Conservation (phyloP, 35 echinoderm and acorn worm species). For the Diadema setosum region DNA sequence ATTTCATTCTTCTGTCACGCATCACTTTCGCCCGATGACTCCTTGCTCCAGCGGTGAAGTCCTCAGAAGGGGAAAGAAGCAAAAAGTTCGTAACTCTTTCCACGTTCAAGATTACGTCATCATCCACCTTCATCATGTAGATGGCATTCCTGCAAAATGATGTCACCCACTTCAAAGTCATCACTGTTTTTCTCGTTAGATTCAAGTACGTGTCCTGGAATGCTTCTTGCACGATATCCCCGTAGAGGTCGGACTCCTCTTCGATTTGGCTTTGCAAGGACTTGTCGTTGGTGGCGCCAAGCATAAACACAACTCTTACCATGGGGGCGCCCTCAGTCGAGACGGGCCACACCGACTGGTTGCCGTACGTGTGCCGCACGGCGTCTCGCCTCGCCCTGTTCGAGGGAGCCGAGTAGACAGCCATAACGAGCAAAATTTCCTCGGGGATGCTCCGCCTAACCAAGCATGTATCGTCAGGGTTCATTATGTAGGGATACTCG, state of each 20-base stretch:
- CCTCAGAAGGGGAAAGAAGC: not conserved
- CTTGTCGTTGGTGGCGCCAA: not conserved
- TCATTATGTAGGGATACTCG: not conserved
- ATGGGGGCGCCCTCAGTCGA: not conserved
- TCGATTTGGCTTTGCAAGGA: not conserved
- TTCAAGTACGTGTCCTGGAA: slow-evolving; percentile 51
- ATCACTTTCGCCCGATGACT: not conserved
- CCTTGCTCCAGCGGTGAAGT: slow-evolving; percentile 6
- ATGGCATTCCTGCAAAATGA: slow-evolving; percentile 4
- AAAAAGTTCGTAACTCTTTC: not conserved
- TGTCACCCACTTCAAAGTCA: slow-evolving; percentile 45
- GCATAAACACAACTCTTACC: slow-evolving; percentile 9
- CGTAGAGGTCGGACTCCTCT: not conserved
- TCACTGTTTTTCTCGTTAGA: slow-evolving; percentile 52
- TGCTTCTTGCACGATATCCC: slow-evolving; percentile 39
- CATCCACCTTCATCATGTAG: slow-evolving; percentile 58
- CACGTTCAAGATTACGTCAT: slow-evolving; percentile 58
- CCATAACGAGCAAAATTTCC: not conserved
- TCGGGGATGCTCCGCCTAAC: not conserved
- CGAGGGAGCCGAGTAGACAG: not conserved
- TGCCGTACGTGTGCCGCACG: not conserved
- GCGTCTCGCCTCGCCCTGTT: not conserved
- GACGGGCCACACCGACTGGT: not conserved
- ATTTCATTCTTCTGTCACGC: slow-evolving; percentile 10
- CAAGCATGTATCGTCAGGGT: not conserved